Conservation (phyloP, 2,888 invertebrate genomes). For the Buathra laborator region DNA sequence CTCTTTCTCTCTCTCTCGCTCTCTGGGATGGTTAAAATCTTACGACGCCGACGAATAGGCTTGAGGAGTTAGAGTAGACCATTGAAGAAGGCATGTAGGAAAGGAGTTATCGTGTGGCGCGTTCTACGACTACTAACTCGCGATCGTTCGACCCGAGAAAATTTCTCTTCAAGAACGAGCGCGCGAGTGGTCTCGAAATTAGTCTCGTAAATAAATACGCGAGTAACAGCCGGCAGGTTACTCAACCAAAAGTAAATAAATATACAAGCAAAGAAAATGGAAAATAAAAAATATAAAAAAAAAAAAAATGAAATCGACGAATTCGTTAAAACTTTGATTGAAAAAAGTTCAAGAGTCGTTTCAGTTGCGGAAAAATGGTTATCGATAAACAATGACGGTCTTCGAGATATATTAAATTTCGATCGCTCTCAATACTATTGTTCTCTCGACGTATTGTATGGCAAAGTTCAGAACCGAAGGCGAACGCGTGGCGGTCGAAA, state of each 20-base stretch:
- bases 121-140: background rate
- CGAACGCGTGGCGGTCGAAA: too few relatives aligned
- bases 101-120: background rate
- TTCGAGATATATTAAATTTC: constrained; percentile 13
- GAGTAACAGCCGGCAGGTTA: background rate
- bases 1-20: background rate
- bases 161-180: background rate
- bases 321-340: background rate
- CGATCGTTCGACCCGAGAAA: background rate
- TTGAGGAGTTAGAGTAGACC: background rate
- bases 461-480: too few relatives aligned
- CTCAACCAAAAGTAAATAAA: background rate
- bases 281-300: background rate
- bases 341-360: constrained; percentile 9
- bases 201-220: background rate
- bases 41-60: constrained; percentile 8
- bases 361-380: background rate
- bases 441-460: background rate
- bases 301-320: background rate
- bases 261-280: background rate
- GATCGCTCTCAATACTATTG: background rate
- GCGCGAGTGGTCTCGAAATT: background rate
- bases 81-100: background rate
- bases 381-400: constrained; percentile 4
- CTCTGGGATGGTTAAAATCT: constrained; percentile 13